Evolutionary conservation across 2,797 vertebrate species (phyloP).

Genomic region (Cynodonichthys magdalenae): DNA sequence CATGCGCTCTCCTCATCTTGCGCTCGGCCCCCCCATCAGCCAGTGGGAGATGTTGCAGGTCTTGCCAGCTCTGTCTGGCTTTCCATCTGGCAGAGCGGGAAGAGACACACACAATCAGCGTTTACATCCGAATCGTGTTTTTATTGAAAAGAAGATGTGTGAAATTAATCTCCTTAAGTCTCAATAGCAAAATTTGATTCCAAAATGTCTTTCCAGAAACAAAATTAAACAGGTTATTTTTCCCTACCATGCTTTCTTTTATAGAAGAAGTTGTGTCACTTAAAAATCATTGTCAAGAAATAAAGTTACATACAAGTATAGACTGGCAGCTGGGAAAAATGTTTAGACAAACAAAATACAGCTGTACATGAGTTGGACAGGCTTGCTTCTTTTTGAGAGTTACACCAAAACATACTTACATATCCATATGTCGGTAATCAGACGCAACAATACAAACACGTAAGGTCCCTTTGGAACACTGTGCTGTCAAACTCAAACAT

Average conservation of each 20-base stretch:
- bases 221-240: not conserved
- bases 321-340: too few relatives aligned
- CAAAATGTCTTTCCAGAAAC: not conserved
- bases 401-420: too few relatives aligned
- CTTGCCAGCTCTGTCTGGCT: slow-evolving; percentile 67
- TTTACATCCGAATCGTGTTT: slow-evolving; percentile 49
- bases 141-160: slow-evolving; percentile 18
- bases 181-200: not conserved
- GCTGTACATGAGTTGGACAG: too few relatives aligned
- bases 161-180: slow-evolving; percentile 19
- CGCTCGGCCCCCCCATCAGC: slow-evolving; percentile 47
- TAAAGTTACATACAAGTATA: not conserved
- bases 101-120: slow-evolving; percentile 31
- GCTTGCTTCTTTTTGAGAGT: too few relatives aligned
- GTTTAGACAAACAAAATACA: too few relatives aligned
- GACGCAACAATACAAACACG: too few relatives aligned
- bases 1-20: slow-evolving; percentile 34
- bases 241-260: not conserved
- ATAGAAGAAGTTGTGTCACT: not conserved
- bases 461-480: too few relatives aligned
- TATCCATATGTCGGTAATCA: too few relatives aligned
- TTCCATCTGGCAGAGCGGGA: slow-evolving; percentile 60
- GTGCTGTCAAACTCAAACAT: too few relatives aligned
- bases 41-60: slow-evolving; percentile 65
- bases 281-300: not conserved